Evolutionary conservation across 2,888 invertebrate species (phyloP), one percentile per base, ranked within the genome.

Genomic region (Dicranocentrus wangi): DNA sequence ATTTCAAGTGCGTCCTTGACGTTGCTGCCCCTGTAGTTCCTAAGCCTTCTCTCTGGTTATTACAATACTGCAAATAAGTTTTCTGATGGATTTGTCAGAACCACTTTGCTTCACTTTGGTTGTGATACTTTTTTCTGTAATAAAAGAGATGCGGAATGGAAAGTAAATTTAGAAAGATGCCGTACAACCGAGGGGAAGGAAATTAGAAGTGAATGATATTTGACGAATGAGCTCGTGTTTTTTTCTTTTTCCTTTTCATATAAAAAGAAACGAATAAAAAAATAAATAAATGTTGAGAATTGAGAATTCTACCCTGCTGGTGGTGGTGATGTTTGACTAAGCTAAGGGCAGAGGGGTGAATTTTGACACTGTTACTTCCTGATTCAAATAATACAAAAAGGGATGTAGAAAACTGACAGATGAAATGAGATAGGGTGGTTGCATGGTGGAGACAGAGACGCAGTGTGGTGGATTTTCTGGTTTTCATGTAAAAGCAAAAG

Each of bases 311-410:
- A 25, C 10, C 25, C n/a, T n/a, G n/a, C n/a, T n/a, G n/a, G n/a
- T n/a, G n/a, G n/a, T n/a, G 58, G 15, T 58, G 27, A 17, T 28
- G 60, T 69, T 77, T 77, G 76, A 19, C 10, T 55, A 65, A 69
- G 23, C 7, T 23, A 70, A 70, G 77, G 69, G 69, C 61, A 71
- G 71, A 78, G 78, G 78, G 78, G 78, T 71, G 65, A 71, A 71
- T 69, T 78, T 63, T 78, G 69, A 70, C 69, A 78, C 78, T 78
- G 78, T 55, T 78, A 63, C 78, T 78, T 70, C 78, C 78, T 78
- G 78, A 78, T 78, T 78, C 70, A 39, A 53, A 42, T 78, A 78
- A 71, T 71, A 65, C 5, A 23, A 25, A 63, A 63, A 53, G 53
- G 25, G 32, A 32, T 5, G 63, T n/a, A 43, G 21, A 17, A 51